Evolutionary conservation across 2,888 invertebrate species (phyloP), one percentile per base, ranked within the genome.

Genomic region (Zele albiditarsus): DNA sequence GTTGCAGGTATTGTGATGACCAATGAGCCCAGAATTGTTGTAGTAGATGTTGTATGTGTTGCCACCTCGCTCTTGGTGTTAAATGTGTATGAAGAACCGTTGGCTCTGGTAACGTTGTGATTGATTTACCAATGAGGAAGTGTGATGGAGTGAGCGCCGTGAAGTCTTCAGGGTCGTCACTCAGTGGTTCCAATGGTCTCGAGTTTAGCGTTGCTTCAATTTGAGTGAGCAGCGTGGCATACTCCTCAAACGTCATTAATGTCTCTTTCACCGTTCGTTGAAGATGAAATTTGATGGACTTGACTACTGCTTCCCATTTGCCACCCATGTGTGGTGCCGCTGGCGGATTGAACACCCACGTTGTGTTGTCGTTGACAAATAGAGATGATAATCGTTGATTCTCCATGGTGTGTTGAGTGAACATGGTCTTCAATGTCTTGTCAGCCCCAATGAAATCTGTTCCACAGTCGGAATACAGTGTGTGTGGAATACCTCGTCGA

Each of bases 231-330:
- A 81, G 62, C 1, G 83, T 85, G 10, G 78, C 42, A 25, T 85
- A 79, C 57, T 85, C 83, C 71, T 85, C 83, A 31, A 69, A 81
- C 0, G 81, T 83, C 14, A 84, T 57, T 20, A 68, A 71, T 6
- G 58, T 14, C 10, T 75, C 12, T 2, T 42, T 42, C 12, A 42
- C 42, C 12, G 42, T 42, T 42, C 42, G 42, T 10, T 12, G 42
- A 42, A 42, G 42, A 12, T 42, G 42, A 42, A 10, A 42, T 12
- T 42, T 42, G 12, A 42, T 42, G 12, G 42, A 42, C 12, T 42
- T 42, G 5, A 42, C 42, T 12, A 42, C 42, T 42, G 42, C 42
- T 12, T 42, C 42, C 42, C 8, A 42, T 12, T 42, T 42, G 5
- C 42, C 12, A 42, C 42, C 42, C 42, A 42, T 42, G 12, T 42